phyloP scores from a whole-genome alignment of 2,797 vertebrate species.

The Loris lydekkerianus region DNA sequence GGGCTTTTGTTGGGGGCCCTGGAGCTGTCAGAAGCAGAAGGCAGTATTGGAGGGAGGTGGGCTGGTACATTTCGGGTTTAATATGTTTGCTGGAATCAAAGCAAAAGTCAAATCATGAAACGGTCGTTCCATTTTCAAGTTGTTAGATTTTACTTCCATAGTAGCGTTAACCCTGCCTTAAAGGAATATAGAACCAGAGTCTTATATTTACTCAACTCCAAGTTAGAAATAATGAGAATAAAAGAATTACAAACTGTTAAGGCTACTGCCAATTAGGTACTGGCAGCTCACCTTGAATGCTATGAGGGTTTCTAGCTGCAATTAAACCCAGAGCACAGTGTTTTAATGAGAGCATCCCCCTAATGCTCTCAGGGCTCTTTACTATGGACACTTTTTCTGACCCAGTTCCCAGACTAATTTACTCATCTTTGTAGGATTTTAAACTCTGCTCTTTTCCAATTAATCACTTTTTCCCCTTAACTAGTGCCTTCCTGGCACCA shows the following conservation, averaged over 20 bases:
- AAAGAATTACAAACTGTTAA: constrained; percentile 27
- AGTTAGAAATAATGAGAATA: constrained; percentile 60
- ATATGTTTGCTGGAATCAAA: background rate
- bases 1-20: constrained; percentile 46
- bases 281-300: background rate
- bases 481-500: background rate
- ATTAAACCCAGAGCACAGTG: rapidly evolving
- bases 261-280: background rate
- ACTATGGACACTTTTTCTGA: background rate
- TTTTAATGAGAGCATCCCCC: background rate
- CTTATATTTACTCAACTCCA: background rate
- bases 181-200: constrained; percentile 24
- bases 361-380: background rate
- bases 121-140: background rate
- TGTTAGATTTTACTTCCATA: constrained; percentile 24
- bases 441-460: background rate
- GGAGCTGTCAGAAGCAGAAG: background rate
- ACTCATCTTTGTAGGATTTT: background rate
- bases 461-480: background rate
- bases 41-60: background rate
- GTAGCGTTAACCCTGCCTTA: background rate
- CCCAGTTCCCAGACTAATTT: background rate
- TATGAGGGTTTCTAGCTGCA: background rate
- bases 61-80: background rate
- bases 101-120: background rate